Base-by-base conservation (phyloP, 2,797 vertebrate species). In the Eospalax fontanierii region DNA sequence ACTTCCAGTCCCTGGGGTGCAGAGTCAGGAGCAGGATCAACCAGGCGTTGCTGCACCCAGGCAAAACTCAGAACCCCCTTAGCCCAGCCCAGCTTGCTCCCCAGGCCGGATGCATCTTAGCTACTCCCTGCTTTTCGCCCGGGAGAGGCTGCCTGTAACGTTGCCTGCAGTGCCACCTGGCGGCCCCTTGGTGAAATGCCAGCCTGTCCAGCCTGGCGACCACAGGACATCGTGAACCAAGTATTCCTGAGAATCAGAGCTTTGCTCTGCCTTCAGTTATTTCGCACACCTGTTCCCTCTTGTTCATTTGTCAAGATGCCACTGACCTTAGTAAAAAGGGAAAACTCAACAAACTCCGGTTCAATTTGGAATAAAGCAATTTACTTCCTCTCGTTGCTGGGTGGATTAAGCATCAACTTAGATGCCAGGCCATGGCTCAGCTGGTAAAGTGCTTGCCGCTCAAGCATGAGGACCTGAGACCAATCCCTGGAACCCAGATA, bases 151-250 rank as follows among this genome's bases (percentile, higher is more conserved):
- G 1, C 9, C 9, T 0, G 1, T 0, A 8, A n/a, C 0, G 38
- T 75, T 75, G 89, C 68, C 4, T 43, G n/a, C 30, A 71, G 90
- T 65, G 38, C 94, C 96, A 91, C 22, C 96, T 95, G 89, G 89
- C 94, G 95, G 84, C 43, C 15, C 0, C 40, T 26, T 30, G 2
- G 1, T 65, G 78, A 54, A 26, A 0, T 21, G 38, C 30, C 86
- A 21, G 30, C 66, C 66, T 9, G 24, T 2, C 4, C 28, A 38
- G 18, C 70, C 43, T 40, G 12, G 57, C 43, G 24, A 50, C 8
- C 1, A 7, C 18, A 22, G 18, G 2, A 14, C 73, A 28, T 59
- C 28, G 38, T 70, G 43, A 76, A 43, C 18, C 68, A 8, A 24
- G 2, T 26, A 2, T 22, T 6, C 61, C 38, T 28, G 54, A 75